Evolutionary conservation across 2,113 vertebrate genomes (phyloP), one percentile per base, ranked within the genome.

Genomic region (Nothobranchius kuhntae): DNA sequence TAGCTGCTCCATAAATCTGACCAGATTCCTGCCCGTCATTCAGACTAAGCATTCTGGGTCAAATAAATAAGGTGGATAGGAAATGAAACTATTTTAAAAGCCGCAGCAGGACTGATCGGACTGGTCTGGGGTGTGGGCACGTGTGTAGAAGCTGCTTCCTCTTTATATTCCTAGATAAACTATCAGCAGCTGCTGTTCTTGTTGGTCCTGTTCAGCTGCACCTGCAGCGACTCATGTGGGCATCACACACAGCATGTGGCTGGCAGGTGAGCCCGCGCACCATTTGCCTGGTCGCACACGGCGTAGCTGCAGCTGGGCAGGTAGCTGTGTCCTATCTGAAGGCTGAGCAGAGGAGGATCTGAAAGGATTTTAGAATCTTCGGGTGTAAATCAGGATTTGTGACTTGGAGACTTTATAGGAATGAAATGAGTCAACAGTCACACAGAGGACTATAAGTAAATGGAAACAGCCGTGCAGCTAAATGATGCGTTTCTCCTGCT

Each of bases 271-370:
- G 64, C 5, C 9, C 21, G 51, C 30, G 30, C 14, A n/a, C 13
- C 61, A 64, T 85, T 71, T 81, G 72, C 80, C 48, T 13, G 13
- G 26, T 17, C n/a, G 12, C 77, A 72, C 44, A 24, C 57, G 82
- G 68, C 53, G 3, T 79, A 61, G 68, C 67, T 7, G 0, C 6
- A 51, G 30, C 56, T 77, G 62, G 68, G 67, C 73, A 40, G 13
- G 6, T 47, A 6, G 46, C 14, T 13, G 4, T 6, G 4, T 3
- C 11, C 11, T 6, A 45, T 2, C 44, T 40, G 26, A 13, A 36
- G 30, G 30, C 6, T 36, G 35, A 40, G 61, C 6, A 61, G 61
- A 60, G 2, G 4, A 13, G 58, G 65, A 75, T 47, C 4, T 47
- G 14, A 47, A 6, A 47, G 0, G 13, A 14, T 47, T 47, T 47